Evolutionary conservation across 2,113 vertebrate species (phyloP).

Genomic region (Semnornis frantzii): DNA sequence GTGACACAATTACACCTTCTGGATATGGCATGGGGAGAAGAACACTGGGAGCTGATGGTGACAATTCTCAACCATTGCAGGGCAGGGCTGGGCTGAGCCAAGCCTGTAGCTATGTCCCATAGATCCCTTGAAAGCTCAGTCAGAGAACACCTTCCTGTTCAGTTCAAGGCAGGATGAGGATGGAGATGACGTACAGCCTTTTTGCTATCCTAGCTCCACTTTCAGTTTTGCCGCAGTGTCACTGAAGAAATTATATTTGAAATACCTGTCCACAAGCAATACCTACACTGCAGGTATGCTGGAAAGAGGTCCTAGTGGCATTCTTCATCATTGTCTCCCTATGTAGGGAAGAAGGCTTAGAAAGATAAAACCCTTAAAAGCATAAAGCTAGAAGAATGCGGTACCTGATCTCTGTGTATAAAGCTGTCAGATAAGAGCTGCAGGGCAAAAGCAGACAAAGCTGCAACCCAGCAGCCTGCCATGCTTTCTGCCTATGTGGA

Average conservation of each 20-base stretch:
- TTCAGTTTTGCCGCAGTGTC: not conserved
- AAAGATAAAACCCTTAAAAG: not conserved
- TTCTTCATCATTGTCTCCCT: not conserved
- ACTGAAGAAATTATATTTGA: not conserved
- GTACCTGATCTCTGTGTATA: not conserved
- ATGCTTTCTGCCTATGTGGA: not conserved
- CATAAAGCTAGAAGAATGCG: not conserved
- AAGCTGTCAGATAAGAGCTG: not conserved
- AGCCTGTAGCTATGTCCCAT: not conserved
- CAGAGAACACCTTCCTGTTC: not conserved
- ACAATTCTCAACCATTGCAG: not conserved
- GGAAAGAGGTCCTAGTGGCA: not conserved
- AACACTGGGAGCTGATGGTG: not conserved
- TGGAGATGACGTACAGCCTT: accelerated
- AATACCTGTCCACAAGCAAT: not conserved
- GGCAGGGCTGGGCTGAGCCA: not conserved
- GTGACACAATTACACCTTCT: not conserved
- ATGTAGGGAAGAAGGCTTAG: not conserved
- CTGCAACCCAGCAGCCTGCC: not conserved
- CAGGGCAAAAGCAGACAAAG: not conserved
- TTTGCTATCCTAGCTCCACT: not conserved
- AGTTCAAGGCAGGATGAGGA: not conserved
- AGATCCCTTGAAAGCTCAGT: not conserved
- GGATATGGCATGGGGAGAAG: accelerated
- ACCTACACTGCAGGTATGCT: not conserved